Percentiles rank a stretch among this genome's conserved stretches.
phyloP scores from a whole-genome alignment of 2,888 invertebrate genomes.

The Lasius fuliginosus region DNA sequence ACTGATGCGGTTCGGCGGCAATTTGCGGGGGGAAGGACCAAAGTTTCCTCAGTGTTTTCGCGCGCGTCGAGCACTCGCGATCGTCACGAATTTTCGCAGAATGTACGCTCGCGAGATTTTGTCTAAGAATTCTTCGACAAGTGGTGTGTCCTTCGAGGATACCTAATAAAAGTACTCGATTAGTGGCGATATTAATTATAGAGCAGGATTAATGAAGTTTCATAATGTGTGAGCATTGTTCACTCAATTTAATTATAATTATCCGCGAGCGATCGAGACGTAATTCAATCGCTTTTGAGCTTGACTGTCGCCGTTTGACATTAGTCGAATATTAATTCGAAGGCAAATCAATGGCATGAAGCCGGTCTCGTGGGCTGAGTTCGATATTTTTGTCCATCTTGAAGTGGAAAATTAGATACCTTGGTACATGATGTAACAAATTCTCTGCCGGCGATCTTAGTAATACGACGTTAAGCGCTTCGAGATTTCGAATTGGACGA shows the following conservation, averaged over 20 bases:
- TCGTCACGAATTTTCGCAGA: slow-evolving; percentile 5
- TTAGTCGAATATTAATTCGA: slow-evolving; percentile 9
- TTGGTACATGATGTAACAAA: not conserved
- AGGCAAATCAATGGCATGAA: slow-evolving; percentile 2
- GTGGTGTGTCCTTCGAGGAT: not conserved
- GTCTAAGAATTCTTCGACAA: not conserved
- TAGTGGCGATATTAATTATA: not conserved
- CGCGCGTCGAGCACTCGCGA: slow-evolving; percentile 32
- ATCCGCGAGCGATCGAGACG: not conserved
- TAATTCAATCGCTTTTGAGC: not conserved
- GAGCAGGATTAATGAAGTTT: not conserved
- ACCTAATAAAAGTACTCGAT: not conserved
- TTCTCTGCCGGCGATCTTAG: not conserved
- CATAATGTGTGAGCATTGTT: not conserved
- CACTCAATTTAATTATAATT: not conserved
- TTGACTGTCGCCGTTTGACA: not conserved
- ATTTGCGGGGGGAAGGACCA: slow-evolving; percentile 35
- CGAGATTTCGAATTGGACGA: not conserved
- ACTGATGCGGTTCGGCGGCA: slow-evolving; percentile 18
- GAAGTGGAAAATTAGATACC: not conserved
- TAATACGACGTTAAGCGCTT: not conserved
- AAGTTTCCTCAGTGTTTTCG: slow-evolving; percentile 49
- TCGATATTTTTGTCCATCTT: slow-evolving; percentile 1
- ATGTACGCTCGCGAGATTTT: not conserved
- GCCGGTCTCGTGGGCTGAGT: not conserved